Percentiles rank a stretch among this genome's conserved stretches.
Evolutionary conservation across 2,888 invertebrate genomes (phyloP).

Genomic region (Chrysina gloriosa): DNA sequence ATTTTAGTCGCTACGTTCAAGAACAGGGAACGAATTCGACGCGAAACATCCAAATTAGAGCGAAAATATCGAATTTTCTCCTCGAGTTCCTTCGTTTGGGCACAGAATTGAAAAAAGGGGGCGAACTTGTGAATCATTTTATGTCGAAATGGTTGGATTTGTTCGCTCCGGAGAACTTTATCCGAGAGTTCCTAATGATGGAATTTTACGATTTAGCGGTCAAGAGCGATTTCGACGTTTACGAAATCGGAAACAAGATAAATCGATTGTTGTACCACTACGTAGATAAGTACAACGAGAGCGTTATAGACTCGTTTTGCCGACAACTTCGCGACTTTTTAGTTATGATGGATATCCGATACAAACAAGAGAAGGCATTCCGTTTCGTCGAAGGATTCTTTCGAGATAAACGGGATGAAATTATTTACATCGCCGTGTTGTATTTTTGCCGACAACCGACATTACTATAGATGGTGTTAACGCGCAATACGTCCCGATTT

Average conservation of each 20-base stretch:
- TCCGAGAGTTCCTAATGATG: constrained; percentile 9
- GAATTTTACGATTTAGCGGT: constrained; percentile 11
- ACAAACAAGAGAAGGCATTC: not conserved
- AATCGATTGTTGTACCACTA: constrained; percentile 18
- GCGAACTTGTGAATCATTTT: constrained; percentile 15
- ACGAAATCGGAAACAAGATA: constrained; percentile 7
- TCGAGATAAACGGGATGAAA: not conserved
- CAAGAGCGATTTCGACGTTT: not conserved
- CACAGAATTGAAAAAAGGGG: constrained; percentile 1
- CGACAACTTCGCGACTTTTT: constrained; percentile 12
- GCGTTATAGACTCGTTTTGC: constrained; percentile 20
- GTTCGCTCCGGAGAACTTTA: not conserved
- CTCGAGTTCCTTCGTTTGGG: not conserved
- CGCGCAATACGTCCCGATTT: too few species aligned
- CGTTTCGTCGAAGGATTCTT: too few species aligned
- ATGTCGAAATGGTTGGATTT: not conserved
- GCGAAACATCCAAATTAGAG: not conserved
- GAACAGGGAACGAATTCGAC: not conserved
- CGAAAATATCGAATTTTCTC: constrained; percentile 11
- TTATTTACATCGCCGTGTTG: too few species aligned
- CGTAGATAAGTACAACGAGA: constrained; percentile 8
- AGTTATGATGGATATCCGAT: not conserved
- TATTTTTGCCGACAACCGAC: too few species aligned
- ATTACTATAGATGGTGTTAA: too few species aligned
- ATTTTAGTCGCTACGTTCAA: not conserved